phyloP scores from a whole-genome alignment of 2,888 invertebrate genomes.

The Pharmacophagus antenor region DNA sequence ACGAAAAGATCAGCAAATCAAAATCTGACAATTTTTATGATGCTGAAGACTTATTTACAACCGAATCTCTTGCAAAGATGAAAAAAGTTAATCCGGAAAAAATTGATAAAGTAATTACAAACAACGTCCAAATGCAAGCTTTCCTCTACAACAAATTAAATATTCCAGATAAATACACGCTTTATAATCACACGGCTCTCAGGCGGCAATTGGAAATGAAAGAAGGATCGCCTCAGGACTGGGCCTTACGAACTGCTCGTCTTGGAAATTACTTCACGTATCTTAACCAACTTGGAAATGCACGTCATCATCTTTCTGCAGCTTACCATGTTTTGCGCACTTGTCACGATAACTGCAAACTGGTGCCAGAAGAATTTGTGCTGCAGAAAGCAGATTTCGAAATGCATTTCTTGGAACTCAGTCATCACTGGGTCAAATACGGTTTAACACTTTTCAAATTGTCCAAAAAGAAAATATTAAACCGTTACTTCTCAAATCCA shows the following conservation, averaged over 20 bases:
- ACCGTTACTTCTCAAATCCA: slow-evolving; percentile 60
- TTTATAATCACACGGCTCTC: slow-evolving; percentile 79
- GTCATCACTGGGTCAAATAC: slow-evolving; percentile 83
- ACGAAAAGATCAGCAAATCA: slow-evolving; percentile 59
- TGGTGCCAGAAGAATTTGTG: slow-evolving; percentile 69
- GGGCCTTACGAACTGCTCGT: slow-evolving; percentile 78
- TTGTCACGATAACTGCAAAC: slow-evolving; percentile 76
- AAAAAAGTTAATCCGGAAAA: slow-evolving; percentile 68
- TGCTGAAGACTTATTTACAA: slow-evolving; percentile 79
- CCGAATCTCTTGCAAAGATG: slow-evolving; percentile 51
- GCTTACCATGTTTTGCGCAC: slow-evolving; percentile 79
- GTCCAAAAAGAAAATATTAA: slow-evolving; percentile 75
- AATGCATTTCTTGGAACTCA: slow-evolving; percentile 72
- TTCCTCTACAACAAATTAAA: slow-evolving; percentile 81
- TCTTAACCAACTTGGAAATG: slow-evolving; percentile 65
- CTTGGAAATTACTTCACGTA: slow-evolving; percentile 78
- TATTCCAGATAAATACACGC: slow-evolving; percentile 72
- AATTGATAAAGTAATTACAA: slow-evolving; percentile 80
- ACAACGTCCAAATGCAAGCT: slow-evolving; percentile 83
- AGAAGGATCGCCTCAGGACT: slow-evolving; percentile 80
- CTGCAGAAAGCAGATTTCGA: slow-evolving; percentile 66
- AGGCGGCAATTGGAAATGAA: slow-evolving; percentile 79
- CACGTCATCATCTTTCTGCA: slow-evolving; percentile 84
- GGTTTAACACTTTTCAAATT: slow-evolving; percentile 79
- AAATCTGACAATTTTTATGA: slow-evolving; percentile 60